Conservation (phyloP, 2,888 invertebrate species). For the Spilarctia lutea region DNA sequence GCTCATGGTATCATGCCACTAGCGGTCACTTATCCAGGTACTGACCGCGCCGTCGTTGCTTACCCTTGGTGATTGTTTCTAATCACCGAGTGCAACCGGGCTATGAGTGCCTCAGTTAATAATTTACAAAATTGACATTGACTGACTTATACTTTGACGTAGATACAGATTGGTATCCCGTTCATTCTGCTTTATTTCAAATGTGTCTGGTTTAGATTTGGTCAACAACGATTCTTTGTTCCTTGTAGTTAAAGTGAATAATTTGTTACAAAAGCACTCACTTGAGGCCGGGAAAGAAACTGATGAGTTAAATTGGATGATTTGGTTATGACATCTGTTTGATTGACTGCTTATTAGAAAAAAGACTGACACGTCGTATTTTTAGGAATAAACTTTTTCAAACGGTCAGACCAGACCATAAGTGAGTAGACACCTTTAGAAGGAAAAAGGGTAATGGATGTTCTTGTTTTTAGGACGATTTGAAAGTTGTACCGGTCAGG, state of each 20-base stretch:
- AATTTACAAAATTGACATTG: neutral
- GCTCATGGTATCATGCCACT: no score
- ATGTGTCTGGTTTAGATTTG: constrained; percentile 38
- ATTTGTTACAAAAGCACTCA: constrained; percentile 26
- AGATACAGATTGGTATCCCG: neutral
- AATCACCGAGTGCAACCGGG: no score
- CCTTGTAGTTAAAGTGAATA: constrained; percentile 32
- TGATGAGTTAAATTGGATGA: constrained; percentile 11
- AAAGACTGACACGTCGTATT: neutral
- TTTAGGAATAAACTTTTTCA: neutral
- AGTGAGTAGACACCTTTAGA: neutral
- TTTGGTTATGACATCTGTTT: constrained; percentile 12
- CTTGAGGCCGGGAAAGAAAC: constrained; percentile 5
- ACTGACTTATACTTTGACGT: neutral
- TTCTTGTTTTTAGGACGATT: neutral
- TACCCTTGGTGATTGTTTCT: no score
- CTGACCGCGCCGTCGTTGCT: no score
- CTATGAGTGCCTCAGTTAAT: no score
- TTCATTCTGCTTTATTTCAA: constrained; percentile 30
- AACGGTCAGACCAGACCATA: no score
- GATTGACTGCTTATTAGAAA: constrained; percentile 12
- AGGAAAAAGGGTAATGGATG: neutral
- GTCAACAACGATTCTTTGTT: constrained; percentile 24
- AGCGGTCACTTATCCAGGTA: no score
- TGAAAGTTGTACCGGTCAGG: neutral